Conservation (phyloP, 2,888 invertebrate species). For the Mellilla xanthometata region DNA sequence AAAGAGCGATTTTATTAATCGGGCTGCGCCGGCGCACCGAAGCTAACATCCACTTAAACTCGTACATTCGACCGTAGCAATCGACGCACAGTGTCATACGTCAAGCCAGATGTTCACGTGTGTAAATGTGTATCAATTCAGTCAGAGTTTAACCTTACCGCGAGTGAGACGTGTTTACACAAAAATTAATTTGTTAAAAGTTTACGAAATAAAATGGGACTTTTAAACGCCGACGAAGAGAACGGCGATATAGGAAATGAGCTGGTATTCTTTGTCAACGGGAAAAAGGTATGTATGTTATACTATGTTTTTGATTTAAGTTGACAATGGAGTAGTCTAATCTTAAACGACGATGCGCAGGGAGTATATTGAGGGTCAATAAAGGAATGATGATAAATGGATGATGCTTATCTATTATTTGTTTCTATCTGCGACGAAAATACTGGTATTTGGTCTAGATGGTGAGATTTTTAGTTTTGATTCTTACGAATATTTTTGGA, state of each 20-base stretch:
- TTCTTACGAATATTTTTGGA: too few relatives aligned
- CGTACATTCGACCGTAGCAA: not conserved
- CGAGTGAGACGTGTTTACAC: slow-evolving; percentile 35
- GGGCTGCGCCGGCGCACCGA: not conserved
- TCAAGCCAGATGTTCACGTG: not conserved
- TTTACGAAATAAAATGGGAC: slow-evolving; percentile 52
- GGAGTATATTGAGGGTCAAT: not conserved
- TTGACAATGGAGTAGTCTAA: not conserved
- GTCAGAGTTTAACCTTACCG: slow-evolving; percentile 31
- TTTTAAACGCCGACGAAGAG: slow-evolving; percentile 61
- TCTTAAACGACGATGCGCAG: not conserved
- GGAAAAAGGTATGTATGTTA: slow-evolving; percentile 63
- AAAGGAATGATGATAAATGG: not conserved
- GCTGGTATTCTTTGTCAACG: slow-evolving; percentile 75
- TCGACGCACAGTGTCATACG: not conserved
- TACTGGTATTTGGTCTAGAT: too few relatives aligned
- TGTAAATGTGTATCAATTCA: slow-evolving; percentile 18
- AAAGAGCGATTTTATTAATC: too few relatives aligned
- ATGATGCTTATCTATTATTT: too few relatives aligned
- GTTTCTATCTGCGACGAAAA: too few relatives aligned
- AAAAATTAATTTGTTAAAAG: slow-evolving; percentile 9
- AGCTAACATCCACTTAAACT: not conserved
- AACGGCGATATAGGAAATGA: slow-evolving; percentile 49
- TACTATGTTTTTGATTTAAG: not conserved
- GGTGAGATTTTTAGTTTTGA: too few relatives aligned